phyloP scores from a whole-genome alignment of 2,113 vertebrate genomes.

The Synchiropus splendidus region DNA sequence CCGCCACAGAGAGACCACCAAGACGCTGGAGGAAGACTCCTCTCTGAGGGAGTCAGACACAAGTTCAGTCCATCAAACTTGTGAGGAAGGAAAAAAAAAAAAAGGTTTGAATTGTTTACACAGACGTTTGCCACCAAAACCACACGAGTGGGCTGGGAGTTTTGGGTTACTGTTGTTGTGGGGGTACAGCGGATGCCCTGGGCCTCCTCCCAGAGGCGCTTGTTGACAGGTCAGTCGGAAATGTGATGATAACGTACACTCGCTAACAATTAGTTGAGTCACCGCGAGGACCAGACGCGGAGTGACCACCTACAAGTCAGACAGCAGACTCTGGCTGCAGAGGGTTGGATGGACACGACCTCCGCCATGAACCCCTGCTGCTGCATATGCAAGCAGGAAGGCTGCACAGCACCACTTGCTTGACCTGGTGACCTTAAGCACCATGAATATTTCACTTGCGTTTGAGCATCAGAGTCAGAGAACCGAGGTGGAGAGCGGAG shows the following conservation, averaged over 20 bases:
- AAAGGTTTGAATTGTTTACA: constrained; percentile 42
- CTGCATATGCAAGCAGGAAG: no score
- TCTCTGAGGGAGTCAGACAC: no score
- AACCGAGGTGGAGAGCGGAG: no score
- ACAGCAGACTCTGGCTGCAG: constrained; percentile 11
- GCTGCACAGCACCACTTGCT: no score
- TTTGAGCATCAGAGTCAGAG: no score
- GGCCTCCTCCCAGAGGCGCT: constrained; percentile 31
- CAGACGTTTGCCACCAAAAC: constrained; percentile 54
- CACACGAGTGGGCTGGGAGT: constrained; percentile 56
- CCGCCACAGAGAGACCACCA: no score
- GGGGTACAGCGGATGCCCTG: constrained; percentile 54
- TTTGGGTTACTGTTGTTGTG: constrained; percentile 50
- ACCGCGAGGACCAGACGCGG: constrained; percentile 31
- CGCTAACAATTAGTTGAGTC: constrained; percentile 48
- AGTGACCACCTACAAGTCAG: constrained; percentile 37
- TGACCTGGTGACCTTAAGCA: no score
- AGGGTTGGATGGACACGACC: constrained; percentile 21
- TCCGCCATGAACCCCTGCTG: no score
- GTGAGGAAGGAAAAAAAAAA: no score
- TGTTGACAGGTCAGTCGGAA: constrained; percentile 53
- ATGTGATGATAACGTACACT: constrained; percentile 52
- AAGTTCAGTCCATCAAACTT: no score
- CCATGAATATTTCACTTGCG: no score
- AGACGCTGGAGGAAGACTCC: no score